Base-by-base conservation (phyloP, 2,113 vertebrate genomes). In the Spermophilus dauricus region DNA sequence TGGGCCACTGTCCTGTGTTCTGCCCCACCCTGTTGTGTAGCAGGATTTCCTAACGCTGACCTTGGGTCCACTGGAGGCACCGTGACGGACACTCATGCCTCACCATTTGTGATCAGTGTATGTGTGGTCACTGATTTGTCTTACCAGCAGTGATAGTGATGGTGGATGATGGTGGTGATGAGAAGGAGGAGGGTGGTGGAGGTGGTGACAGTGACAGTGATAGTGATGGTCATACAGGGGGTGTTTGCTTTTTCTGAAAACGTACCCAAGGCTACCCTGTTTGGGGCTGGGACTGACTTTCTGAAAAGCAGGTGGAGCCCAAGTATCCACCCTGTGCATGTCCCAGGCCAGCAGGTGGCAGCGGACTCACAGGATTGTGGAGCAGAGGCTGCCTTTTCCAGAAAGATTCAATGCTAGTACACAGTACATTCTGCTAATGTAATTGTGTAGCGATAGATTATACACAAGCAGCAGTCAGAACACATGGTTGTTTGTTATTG, bases 311-410 rank as follows among this genome's bases (percentile, higher is more conserved):
- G 10, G 8, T 61, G 8, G 32, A 76, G 20, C 7, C 53, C 0
- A 0, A 4, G 20, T 30, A 77, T 26, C 26, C 11, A 4, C 53
- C 39, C 67, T 0, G 34, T 56, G 72, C 14, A 20, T 32, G n/a
- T 37, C 73, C 24, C 0, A 0, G 2, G 24, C 98, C 98, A 98
- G 97, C 96, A 98, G 98, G 76, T 98, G 98, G 98, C 98, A 97
- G 97, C 42, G 97, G 22, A 13, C 34, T 20, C 97, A 92, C 28
- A 96, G 4, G n/a, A 30, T 90, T 98, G 45, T 9, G 32, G 72
- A 78, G 37, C 2, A 0, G 37, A 39, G 1, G 20, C 5, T 2
- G 6, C 17, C 12, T 4, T 37, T 4, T 0, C 58, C 12, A 34
- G n/a, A 10, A 94, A n/a, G 24, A 3, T 78, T 96, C 18, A 0